Conservation (phyloP, 2,888 invertebrate species). For the Chironomus riparius region DNA sequence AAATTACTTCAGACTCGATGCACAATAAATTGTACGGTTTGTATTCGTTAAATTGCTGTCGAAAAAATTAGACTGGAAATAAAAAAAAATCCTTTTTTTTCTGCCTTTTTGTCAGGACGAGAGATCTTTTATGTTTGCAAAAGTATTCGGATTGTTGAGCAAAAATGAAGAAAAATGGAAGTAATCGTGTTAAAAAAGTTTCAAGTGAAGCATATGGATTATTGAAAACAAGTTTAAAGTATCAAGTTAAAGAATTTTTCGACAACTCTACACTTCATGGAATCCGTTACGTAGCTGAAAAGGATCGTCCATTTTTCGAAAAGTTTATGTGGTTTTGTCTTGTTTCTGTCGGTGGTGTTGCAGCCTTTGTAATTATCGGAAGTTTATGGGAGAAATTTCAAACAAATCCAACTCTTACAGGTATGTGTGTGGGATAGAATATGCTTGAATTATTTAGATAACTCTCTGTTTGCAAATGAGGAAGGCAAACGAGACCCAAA, state of each 20-base stretch:
- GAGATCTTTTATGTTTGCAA: background rate
- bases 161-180: constrained; percentile 14
- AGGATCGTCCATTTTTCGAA: constrained; percentile 64
- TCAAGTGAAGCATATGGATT: constrained; percentile 30
- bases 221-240: constrained; percentile 54
- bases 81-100: background rate
- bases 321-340: constrained; percentile 78
- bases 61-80: background rate
- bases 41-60: background rate
- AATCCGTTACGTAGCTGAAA: constrained; percentile 67
- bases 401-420: constrained; percentile 73
- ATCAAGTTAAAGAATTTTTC: constrained; percentile 65
- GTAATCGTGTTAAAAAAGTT: background rate
- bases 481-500: too few relatives aligned
- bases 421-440: constrained; percentile 34
- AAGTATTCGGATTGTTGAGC: background rate
- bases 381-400: constrained; percentile 76
- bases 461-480: background rate
- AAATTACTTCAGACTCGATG: background rate
- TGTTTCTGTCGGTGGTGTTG: constrained; percentile 57
- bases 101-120: background rate
- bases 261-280: constrained; percentile 70
- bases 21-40: background rate
- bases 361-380: constrained; percentile 64
- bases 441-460: background rate